Evolutionary conservation across 2,113 vertebrate genomes (phyloP), one percentile per base, ranked within the genome.

Genomic region (Chrysochloris asiatica): DNA sequence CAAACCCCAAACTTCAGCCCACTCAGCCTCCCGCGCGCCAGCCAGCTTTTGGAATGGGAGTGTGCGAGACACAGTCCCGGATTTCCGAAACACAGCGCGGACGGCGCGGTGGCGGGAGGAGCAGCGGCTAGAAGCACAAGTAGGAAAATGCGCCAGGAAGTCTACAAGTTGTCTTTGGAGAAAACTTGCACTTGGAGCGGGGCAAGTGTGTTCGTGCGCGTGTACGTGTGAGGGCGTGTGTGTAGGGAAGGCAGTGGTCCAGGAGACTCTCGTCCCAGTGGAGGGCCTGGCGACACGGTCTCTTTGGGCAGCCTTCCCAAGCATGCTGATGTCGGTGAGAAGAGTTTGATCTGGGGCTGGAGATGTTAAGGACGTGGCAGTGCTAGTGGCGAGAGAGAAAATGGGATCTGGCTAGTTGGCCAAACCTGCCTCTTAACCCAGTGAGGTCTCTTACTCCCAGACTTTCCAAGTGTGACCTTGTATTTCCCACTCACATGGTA

Each of bases 291-390:
- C n/a, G n/a, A n/a, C n/a, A n/a, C n/a, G n/a, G n/a, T n/a, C 48
- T 30, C 54, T 26, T 9, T 12, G 26, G 67, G n/a, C 36, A 41
- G 16, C 67, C 67, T 38, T 16, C 71, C 71, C 71, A 26, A 38
- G n/a, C 4, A 3, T 8, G 6, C 65, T 21, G 0, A 0, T 10
- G 41, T 54, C 1, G 0, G 0, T 2, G 36, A 41, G 13, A 50
- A 3, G 76, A 30, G 48, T 11, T 65, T 21, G 22, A 24, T 38
- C 24, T 3, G 2, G 24, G 36, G 19, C 8, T 1, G 2, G 38
- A 47, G 19, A 10, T 10, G 22, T 24, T 30, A 4, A 6, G 22
- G 22, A 38, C n/a, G 33, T n/a, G n/a, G n/a, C n/a, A 50, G 6
- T 22, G 12, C 54, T 11, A 36, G 72, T 8, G 75, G 30, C 4